A percentile compares a stretch with the other conserved stretches of the same genome.
These are phyloP conservation scores for Columbina picui DNA, from an alignment of 2,113 vertebrate genomes.

Conservation along the genomic window DNA sequence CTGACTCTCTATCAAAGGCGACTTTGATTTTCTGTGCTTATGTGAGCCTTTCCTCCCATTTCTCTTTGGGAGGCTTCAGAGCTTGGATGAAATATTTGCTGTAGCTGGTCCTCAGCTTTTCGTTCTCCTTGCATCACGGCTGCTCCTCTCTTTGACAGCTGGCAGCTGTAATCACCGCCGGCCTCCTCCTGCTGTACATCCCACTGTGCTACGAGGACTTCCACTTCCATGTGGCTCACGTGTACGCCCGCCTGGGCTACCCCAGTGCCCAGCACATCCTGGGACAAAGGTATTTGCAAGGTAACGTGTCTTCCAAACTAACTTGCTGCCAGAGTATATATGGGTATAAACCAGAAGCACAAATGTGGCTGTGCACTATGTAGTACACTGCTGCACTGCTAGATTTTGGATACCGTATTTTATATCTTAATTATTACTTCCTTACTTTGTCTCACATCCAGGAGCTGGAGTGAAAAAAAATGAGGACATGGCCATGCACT, in stretches of 20 bases:
- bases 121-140: background rate
- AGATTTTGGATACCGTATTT: background rate
- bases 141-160: conserved; percentile 39
- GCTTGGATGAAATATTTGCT: background rate
- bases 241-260: conserved; percentile 61
- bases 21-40: background rate
- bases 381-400: background rate
- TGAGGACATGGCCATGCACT: conserved; percentile 63
- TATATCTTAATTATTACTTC: background rate
- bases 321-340: background rate
- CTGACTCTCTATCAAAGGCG: background rate
- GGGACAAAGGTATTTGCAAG: conserved; percentile 76
- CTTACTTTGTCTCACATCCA: background rate
- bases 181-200: conserved; percentile 64
- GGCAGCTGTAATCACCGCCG: conserved; percentile 6
- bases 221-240: conserved; percentile 66
- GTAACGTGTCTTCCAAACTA: background rate
- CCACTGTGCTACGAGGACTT: conserved; percentile 51
- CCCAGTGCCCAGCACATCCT: conserved; percentile 61
- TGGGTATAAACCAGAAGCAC: background rate
- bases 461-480: conserved; percentile 69
- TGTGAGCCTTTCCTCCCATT: background rate
- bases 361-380: fast-evolving
- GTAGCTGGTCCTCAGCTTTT: background rate
- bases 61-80: background rate